Percentiles rank a stretch among this genome's conserved stretches.
phyloP scores from a whole-genome alignment of 2,888 invertebrate species.

The Euplagia quadripunctaria region DNA sequence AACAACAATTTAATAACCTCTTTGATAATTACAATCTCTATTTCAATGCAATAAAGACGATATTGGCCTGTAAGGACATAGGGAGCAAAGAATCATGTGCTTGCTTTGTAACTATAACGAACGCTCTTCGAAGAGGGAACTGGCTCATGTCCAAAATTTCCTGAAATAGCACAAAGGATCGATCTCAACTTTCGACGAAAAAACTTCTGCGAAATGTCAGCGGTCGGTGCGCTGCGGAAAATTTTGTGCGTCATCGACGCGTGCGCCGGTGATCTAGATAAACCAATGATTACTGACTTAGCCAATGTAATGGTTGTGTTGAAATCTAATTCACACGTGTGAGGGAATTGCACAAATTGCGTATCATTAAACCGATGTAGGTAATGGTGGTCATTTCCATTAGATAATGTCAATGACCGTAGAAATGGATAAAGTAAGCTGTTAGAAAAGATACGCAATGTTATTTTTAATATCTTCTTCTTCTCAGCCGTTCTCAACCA shows the following conservation, averaged over 20 bases:
- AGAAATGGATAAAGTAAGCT: background rate
- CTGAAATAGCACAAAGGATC: constrained; percentile 87
- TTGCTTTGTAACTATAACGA: constrained; percentile 73
- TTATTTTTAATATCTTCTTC: background rate
- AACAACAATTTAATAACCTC: constrained; percentile 40
- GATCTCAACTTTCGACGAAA: constrained; percentile 76
- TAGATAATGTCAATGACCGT: constrained; percentile 15
- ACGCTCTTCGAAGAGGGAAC: constrained; percentile 64
- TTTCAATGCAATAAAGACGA: constrained; percentile 38
- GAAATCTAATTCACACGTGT: constrained; percentile 20
- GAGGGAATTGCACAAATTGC: constrained; percentile 23
- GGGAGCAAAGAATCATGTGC: constrained; percentile 74
- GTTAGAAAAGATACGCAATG: background rate
- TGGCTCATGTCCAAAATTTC: constrained; percentile 81
- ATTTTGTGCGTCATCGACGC: constrained; percentile 77
- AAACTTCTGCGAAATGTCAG: constrained; percentile 83
- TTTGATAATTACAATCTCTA: constrained; percentile 45
- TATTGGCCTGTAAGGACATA: constrained; percentile 51
- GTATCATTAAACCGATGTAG: constrained; percentile 14
- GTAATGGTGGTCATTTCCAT: constrained; percentile 13
- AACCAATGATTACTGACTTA: constrained; percentile 22
- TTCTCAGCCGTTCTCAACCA: too few relatives aligned
- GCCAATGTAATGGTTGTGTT: constrained; percentile 19
- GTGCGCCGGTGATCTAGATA: constrained; percentile 42
- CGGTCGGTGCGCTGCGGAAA: constrained; percentile 71